Evolutionary conservation across 2,888 invertebrate species (phyloP).

Genomic region (Crepidodera aurea): DNA sequence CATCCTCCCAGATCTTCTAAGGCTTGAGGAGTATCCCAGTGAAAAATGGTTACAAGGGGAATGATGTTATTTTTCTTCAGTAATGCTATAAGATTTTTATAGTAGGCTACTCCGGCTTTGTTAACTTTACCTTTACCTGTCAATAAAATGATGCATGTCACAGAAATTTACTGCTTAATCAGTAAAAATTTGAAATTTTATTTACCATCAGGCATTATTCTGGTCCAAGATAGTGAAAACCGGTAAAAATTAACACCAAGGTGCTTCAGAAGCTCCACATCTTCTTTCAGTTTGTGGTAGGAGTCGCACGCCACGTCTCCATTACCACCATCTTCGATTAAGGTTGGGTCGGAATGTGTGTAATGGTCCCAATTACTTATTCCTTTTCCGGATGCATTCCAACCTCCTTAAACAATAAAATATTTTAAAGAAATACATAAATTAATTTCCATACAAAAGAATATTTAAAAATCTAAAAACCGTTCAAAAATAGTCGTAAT

Average conservation of each 20-base stretch:
- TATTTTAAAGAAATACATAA: too few relatives aligned
- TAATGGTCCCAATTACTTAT: slow-evolving; percentile 74
- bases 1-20: slow-evolving; percentile 41
- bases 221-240: slow-evolving; percentile 42
- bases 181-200: too few relatives aligned
- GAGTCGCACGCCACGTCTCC: slow-evolving; percentile 73
- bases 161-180: too few relatives aligned
- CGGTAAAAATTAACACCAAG: slow-evolving; percentile 63
- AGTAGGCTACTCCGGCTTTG: slow-evolving; percentile 68
- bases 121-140: slow-evolving; percentile 68
- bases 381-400: slow-evolving; percentile 63
- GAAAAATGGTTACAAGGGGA: slow-evolving; percentile 26
- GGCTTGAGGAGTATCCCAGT: slow-evolving; percentile 23
- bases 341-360: slow-evolving; percentile 63
- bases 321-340: slow-evolving; percentile 64
- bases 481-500: too few relatives aligned
- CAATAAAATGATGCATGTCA: too few relatives aligned
- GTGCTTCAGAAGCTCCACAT: slow-evolving; percentile 66
- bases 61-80: slow-evolving; percentile 33
- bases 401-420: slow-evolving; percentile 34
- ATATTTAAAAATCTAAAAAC: too few relatives aligned
- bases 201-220: slow-evolving; percentile 64
- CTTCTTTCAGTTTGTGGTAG: slow-evolving; percentile 70
- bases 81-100: slow-evolving; percentile 46
- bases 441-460: too few relatives aligned